Evolutionary conservation across 2,888 invertebrate species (phyloP), one percentile per base, ranked within the genome.

Genomic region (Sipha maydis): DNA sequence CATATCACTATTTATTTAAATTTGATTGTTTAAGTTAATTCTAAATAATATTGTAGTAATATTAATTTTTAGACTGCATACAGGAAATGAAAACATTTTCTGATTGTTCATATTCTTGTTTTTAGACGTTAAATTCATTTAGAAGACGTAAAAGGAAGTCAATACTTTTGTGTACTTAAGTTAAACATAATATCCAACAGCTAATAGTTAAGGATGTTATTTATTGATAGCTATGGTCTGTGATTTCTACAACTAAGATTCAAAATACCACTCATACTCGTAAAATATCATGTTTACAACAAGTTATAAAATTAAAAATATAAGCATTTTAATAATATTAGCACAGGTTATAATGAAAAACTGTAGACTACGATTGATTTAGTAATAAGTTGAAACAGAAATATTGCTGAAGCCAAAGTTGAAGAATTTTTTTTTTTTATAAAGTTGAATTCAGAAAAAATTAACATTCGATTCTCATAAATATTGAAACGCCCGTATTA

Each of bases 281-380:
- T 61, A 83, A 82, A 71, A 83, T 48, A n/a, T 41, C 25, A 69
- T 71, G 83, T 83, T 83, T 54, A 56, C 83, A 54, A 83, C 31
- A 25, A 34, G 54, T 73, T 54, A 83, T 73, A 38, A 31, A 19
- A 83, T n/a, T 34, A 7, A 69, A 69, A 54, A n/a, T 71, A 34
- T 56, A 38, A 54, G 56, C 56, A 5, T n/a, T 75, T 83, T 34
- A 17, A 73, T 34, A 73, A 73, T 56, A 21, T 48, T 38, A 3
- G 54, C 34, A 17, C 38, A 11, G 56, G n/a, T n/a, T n/a, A n/a
- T n/a, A n/a, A n/a, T n/a, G n/a, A n/a, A n/a, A n/a, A n/a, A 19
- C 25, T 83, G 48, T 31, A 48, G n/a, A 73, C 34, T 28, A 25
- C 5, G 8, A 31, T 54, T 25, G 48, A 25, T 83, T 75, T 75